A percentile compares a stretch with the other conserved stretches of the same genome.
Evolutionary conservation across 2,113 vertebrate species (phyloP).

Genomic region (Colistium nudipinnis): DNA sequence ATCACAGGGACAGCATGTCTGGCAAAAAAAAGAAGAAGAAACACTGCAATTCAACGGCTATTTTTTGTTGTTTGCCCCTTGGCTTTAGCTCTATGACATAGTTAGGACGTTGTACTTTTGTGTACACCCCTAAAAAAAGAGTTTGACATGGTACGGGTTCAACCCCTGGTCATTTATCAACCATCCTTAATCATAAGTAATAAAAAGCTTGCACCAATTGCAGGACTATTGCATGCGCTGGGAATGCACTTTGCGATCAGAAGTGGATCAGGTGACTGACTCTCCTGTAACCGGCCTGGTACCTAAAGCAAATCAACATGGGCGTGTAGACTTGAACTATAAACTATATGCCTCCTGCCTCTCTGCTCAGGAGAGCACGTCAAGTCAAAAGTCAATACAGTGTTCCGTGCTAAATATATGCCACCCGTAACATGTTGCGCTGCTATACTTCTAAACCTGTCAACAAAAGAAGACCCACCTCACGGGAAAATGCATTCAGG

Average conservation of each 20-base stretch:
- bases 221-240: background rate
- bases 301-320: constrained; percentile 63
- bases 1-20: background rate
- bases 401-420: background rate
- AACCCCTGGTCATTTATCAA: constrained; percentile 18
- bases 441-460: constrained; percentile 23
- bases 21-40: background rate
- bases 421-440: constrained; percentile 6
- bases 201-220: constrained; percentile 3
- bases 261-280: constrained; percentile 49
- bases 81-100: background rate
- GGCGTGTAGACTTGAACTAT: constrained; percentile 53
- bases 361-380: background rate
- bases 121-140: background rate
- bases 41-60: background rate
- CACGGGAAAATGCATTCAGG: constrained; percentile 7
- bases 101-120: constrained; percentile 1
- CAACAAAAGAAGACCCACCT: constrained; percentile 13
- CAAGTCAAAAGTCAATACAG: constrained; percentile 11
- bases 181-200: background rate
- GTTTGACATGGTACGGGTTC: background rate
- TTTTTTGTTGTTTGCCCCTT: background rate
- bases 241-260: constrained; percentile 42
- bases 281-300: constrained; percentile 33
- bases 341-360: constrained; percentile 40